Percentiles rank a stretch among this genome's conserved stretches.
Conservation (phyloP, 2,797 vertebrate genomes). For the Hydrocynus forskahlii region DNA sequence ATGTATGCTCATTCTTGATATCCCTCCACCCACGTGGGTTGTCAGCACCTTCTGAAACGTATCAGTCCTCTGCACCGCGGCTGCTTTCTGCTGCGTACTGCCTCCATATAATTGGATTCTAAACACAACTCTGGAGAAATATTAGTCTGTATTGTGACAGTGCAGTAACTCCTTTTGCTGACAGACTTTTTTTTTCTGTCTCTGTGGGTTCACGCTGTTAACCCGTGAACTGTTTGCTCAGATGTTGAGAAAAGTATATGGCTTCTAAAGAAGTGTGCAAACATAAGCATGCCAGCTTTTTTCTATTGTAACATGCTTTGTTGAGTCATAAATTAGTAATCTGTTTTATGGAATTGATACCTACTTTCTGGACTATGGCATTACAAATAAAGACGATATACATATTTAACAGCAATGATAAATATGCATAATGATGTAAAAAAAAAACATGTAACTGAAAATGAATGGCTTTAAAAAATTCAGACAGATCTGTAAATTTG, state of each 20-base stretch:
- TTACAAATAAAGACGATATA: no score
- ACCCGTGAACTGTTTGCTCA: slow-evolving; percentile 38
- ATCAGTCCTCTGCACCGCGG: slow-evolving; percentile 60
- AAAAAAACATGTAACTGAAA: no score
- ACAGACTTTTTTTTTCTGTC: slow-evolving; percentile 45
- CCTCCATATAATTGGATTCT: slow-evolving; percentile 63
- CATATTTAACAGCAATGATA: no score
- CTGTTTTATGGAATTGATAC: background rate
- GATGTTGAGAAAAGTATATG: slow-evolving; percentile 17
- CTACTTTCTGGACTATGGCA: no score
- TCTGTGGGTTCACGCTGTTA: slow-evolving; percentile 45
- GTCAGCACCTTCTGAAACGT: slow-evolving; percentile 64
- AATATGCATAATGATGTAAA: no score
- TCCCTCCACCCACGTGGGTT: slow-evolving; percentile 50
- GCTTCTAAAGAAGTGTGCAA: background rate
- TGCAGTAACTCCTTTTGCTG: slow-evolving; percentile 53
- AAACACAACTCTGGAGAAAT: slow-evolving; percentile 65
- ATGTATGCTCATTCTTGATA: slow-evolving; percentile 48
- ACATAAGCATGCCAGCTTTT: background rate
- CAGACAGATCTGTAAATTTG: no score
- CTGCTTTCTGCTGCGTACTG: slow-evolving; percentile 45
- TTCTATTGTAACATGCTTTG: background rate
- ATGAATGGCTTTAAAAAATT: no score
- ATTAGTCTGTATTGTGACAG: slow-evolving; percentile 60
- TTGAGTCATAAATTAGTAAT: background rate